phyloP scores from a whole-genome alignment of 2,113 vertebrate species.

The Petromus typicus region DNA sequence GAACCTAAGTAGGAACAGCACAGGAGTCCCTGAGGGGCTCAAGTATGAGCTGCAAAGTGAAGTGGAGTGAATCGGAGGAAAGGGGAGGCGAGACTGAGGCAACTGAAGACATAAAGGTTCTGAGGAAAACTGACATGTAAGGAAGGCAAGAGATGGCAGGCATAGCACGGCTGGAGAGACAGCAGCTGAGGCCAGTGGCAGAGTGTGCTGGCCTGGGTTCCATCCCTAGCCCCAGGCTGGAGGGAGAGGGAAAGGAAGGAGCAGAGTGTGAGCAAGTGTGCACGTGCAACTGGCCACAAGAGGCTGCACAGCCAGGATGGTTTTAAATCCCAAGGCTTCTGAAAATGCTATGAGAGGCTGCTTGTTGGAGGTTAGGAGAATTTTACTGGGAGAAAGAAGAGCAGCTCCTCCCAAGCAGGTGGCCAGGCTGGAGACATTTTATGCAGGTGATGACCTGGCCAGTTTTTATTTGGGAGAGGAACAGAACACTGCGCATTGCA shows the following conservation, averaged over 20 bases:
- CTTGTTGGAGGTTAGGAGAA: background rate
- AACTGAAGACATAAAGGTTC: background rate
- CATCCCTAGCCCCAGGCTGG: background rate
- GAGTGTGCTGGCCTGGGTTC: background rate
- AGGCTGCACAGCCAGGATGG: background rate
- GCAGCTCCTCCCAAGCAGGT: background rate
- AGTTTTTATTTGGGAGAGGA: background rate
- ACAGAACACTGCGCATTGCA: background rate
- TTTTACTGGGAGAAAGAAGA: background rate
- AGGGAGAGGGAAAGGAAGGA: background rate
- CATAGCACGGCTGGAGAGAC: accelerated
- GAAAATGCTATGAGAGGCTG: background rate
- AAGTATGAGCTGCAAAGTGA: background rate
- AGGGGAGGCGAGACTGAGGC: too few relatives aligned
- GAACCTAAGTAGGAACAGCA: too few relatives aligned
- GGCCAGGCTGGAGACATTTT: background rate
- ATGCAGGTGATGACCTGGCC: background rate
- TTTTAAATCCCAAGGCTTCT: background rate
- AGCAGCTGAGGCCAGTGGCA: background rate
- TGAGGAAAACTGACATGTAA: accelerated
- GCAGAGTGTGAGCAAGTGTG: background rate
- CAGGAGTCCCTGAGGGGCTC: background rate
- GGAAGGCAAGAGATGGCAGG: background rate
- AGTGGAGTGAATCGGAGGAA: background rate
- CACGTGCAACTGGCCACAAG: background rate